These are phyloP conservation scores for Camponotus floridanus DNA, from an alignment of 1,140 invertebrate species.

Conservation along the genomic window DNA sequence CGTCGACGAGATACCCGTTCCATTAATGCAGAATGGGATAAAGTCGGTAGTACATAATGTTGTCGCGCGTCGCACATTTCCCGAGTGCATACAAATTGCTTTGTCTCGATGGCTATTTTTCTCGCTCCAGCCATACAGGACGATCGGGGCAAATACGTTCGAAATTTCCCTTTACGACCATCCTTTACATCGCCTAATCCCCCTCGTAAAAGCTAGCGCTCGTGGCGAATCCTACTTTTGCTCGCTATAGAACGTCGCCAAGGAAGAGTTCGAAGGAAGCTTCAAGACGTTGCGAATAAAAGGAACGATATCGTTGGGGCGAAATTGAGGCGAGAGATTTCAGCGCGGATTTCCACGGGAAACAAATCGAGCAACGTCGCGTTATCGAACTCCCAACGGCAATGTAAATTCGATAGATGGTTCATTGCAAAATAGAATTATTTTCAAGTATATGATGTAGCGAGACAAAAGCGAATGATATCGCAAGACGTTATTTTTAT, in stretches of 20 bases:
- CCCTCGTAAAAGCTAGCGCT: conserved; percentile 47
- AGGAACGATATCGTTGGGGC: conserved; percentile 35
- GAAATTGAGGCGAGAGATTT: conserved; percentile 63
- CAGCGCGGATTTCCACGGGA: conserved; percentile 41
- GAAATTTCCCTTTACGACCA: conserved; percentile 69
- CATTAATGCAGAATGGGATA: conserved; percentile 63
- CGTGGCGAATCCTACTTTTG: conserved; percentile 1
- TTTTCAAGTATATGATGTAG: not conserved
- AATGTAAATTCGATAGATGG: conserved; percentile 30
- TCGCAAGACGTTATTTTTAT: not conserved
- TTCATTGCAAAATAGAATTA: conserved; percentile 4
- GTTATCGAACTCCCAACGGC: conserved; percentile 24
- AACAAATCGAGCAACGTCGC: conserved; percentile 35
- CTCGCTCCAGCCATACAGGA: not conserved
- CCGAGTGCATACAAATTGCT: conserved; percentile 44
- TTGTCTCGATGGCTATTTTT: conserved; percentile 42
- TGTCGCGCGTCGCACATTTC: conserved; percentile 44
- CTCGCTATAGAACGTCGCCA: conserved; percentile 14
- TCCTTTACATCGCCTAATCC: conserved; percentile 68
- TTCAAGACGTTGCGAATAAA: conserved; percentile 55
- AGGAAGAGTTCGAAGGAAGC: conserved; percentile 48
- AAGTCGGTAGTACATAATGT: conserved; percentile 35
- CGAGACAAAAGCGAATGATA: not conserved
- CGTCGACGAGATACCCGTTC: not conserved
- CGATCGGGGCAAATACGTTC: conserved; percentile 55